Conservation (phyloP, 2,113 vertebrate genomes). For the human region DNA sequence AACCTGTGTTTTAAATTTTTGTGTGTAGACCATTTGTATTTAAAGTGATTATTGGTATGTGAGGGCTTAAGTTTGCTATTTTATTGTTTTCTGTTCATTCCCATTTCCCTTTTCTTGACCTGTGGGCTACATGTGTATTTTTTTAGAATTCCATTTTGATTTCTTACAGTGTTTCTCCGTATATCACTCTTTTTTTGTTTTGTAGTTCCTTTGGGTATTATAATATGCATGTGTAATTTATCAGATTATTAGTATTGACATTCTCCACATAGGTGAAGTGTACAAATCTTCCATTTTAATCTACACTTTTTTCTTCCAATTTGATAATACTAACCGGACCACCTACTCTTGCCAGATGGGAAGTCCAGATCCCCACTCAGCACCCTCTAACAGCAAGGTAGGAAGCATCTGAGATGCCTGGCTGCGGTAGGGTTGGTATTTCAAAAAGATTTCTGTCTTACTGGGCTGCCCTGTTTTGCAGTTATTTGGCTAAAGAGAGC, state of each 20-base stretch:
- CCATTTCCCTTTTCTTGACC: neutral
- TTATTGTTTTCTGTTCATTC: constrained; percentile 14
- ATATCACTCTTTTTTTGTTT: neutral
- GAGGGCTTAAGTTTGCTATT: neutral
- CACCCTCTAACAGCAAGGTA: neutral
- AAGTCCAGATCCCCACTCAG: neutral
- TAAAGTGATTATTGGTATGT: neutral
- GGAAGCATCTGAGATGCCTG: neutral
- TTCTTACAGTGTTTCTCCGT: neutral
- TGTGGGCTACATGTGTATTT: neutral
- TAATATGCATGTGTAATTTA: neutral
- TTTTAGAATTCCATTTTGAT: neutral
- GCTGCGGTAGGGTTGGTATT: neutral
- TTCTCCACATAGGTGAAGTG: neutral
- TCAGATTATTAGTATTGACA: neutral
- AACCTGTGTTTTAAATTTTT: neutral
- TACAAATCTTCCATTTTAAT: neutral
- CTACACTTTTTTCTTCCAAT: neutral
- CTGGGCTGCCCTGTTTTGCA: neutral
- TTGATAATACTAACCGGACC: neutral
- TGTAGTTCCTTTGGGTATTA: neutral
- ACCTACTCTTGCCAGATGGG: too few relatives aligned
- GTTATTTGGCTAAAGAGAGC: neutral
- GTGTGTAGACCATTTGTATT: neutral
- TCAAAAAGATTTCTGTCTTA: neutral